phyloP scores from a whole-genome alignment of 2,113 vertebrate genomes.

The Apodemus speciosus region DNA sequence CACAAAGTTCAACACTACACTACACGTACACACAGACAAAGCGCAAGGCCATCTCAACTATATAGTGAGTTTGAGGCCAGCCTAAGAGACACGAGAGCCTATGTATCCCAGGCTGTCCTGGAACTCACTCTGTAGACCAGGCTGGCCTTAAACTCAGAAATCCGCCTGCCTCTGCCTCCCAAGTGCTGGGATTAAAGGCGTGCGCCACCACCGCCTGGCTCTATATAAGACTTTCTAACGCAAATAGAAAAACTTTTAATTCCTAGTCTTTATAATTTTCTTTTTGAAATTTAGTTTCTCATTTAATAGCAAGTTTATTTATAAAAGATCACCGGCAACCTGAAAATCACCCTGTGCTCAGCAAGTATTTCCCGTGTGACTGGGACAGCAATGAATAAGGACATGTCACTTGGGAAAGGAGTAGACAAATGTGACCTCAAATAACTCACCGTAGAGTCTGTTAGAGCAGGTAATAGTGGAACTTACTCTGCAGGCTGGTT shows the following conservation, averaged over 20 bases:
- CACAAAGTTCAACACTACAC: neutral
- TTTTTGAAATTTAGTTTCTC: slow-evolving; percentile 26
- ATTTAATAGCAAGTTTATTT: slow-evolving; percentile 34
- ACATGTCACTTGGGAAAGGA: neutral
- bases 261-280: slow-evolving; percentile 12
- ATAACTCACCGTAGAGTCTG: neutral
- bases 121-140: no score
- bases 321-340: neutral
- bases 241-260: slow-evolving; percentile 4
- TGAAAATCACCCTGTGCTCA: neutral
- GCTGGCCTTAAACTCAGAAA: no score
- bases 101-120: neutral
- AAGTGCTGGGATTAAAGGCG: no score
- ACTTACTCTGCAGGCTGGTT: neutral
- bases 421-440: neutral
- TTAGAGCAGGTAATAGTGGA: neutral
- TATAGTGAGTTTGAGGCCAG: neutral
- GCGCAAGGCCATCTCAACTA: neutral
- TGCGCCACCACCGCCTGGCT: no score
- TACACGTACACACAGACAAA: neutral
- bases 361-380: neutral
- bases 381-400: neutral
- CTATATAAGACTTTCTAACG: neutral
- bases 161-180: no score
- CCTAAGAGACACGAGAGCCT: neutral